These are phyloP conservation scores for Dryas iulia DNA, from an alignment of 1,140 invertebrate genomes.

Conservation along the genomic window DNA sequence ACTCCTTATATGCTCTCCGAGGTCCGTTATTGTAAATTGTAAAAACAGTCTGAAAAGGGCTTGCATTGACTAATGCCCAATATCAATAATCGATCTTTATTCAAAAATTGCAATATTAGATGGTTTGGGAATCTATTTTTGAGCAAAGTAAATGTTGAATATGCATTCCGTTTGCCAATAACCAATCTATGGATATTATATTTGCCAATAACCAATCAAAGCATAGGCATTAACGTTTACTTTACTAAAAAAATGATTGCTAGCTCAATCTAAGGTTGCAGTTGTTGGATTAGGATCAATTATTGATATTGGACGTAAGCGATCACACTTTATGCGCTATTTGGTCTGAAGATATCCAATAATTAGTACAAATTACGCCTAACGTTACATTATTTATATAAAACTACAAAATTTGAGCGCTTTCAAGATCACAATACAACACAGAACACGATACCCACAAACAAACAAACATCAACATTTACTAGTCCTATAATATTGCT, in stretches of 20 bases:
- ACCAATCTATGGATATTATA: too few relatives aligned
- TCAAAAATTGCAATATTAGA: too few relatives aligned
- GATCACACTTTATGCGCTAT: slow-evolving; percentile 23
- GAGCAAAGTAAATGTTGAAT: too few relatives aligned
- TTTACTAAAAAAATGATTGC: too few relatives aligned
- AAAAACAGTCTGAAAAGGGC: slow-evolving; percentile 6
- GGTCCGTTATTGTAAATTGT: slow-evolving; percentile 16
- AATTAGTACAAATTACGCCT: slow-evolving; percentile 33
- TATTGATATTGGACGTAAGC: too few relatives aligned
- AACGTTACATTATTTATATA: slow-evolving; percentile 39
- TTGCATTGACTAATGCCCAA: background rate
- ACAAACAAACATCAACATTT: slow-evolving; percentile 29
- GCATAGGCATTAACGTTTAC: too few relatives aligned
- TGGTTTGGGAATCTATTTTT: too few relatives aligned
- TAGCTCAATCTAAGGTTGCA: too few relatives aligned
- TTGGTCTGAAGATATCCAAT: slow-evolving; percentile 36
- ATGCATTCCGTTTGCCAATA: too few relatives aligned
- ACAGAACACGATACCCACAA: slow-evolving; percentile 31
- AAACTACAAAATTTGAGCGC: slow-evolving; percentile 77
- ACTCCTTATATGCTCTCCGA: slow-evolving; percentile 16
- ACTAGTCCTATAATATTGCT: slow-evolving; percentile 41
- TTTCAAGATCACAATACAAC: slow-evolving; percentile 54
- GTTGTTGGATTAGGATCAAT: too few relatives aligned
- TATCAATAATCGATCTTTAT: too few relatives aligned
- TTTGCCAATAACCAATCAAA: too few relatives aligned